phyloP scores from a whole-genome alignment of 2,888 invertebrate species.

The Mermis nigrescens region DNA sequence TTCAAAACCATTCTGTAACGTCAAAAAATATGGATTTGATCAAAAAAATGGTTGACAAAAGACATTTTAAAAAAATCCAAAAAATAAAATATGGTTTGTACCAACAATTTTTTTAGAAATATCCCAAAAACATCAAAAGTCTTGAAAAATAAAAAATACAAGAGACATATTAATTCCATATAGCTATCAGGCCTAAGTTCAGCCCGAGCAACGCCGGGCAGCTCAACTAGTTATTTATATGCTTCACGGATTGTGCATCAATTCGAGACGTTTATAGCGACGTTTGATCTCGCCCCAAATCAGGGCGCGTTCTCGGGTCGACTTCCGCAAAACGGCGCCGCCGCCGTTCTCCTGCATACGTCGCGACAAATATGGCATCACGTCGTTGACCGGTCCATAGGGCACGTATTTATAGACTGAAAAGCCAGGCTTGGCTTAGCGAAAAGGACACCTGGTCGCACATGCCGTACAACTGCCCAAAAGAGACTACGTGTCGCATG shows the following conservation, averaged over 20 bases:
- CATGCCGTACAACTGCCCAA: constrained; percentile 96
- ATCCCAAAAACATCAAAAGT: no score
- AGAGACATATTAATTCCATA: no score
- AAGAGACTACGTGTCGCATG: constrained; percentile 83
- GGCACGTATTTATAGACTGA: constrained; percentile 99
- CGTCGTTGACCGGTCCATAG: constrained; percentile 92
- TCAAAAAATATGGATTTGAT: no score
- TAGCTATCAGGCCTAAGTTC: no score
- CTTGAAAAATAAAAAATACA: no score
- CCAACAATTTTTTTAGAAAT: no score
- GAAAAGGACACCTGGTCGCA: constrained; percentile 97
- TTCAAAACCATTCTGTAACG: no score
- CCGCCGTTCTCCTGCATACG: constrained; percentile 72
- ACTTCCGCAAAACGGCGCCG: neutral
- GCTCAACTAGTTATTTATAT: no score
- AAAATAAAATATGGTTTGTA: no score
- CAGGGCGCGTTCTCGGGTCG: constrained; percentile 17
- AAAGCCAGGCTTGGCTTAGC: constrained; percentile 56
- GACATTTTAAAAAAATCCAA: no score
- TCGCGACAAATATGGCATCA: constrained; percentile 85
- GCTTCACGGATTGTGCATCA: neutral
- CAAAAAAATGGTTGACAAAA: no score
- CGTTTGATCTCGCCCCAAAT: constrained; percentile 10
- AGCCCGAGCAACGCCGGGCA: no score
- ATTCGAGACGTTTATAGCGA: neutral